A percentile compares a stretch with the other conserved stretches of the same genome.
Conservation (phyloP, 2,888 invertebrate species). For the Hymenopus coronatus region DNA sequence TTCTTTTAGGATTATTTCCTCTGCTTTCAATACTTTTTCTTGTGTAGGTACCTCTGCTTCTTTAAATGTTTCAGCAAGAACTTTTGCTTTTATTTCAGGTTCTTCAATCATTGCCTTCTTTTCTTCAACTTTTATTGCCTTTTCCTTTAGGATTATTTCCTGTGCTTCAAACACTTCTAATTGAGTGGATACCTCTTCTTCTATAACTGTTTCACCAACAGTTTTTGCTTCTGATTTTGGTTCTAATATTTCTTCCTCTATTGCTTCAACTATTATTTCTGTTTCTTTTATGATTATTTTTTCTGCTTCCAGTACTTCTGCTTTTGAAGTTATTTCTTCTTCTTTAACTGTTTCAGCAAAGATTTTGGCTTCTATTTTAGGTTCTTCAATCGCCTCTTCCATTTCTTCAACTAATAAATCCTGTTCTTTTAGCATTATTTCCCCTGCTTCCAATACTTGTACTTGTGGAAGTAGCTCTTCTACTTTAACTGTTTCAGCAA, state of each 20-base stretch:
- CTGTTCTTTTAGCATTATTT: no score
- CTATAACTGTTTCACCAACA: no score
- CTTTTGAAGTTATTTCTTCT: no score
- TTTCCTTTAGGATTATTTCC: not conserved
- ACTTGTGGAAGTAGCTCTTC: not conserved
- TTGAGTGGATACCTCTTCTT: no score
- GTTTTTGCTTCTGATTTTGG: not conserved
- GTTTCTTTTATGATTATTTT: not conserved
- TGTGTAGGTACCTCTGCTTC: not conserved
- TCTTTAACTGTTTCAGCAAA: no score
- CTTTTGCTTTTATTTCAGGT: not conserved
- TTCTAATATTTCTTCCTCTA: not conserved
- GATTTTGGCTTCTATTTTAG: no score
- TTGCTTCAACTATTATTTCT: not conserved
- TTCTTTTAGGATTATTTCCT: not conserved
- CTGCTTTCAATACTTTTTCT: not conserved
- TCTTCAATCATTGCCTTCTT: not conserved
- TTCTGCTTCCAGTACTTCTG: no score
- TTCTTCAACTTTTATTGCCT: not conserved
- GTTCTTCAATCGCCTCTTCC: not conserved
- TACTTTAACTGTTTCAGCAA: constrained; percentile 14
- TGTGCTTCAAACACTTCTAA: no score
- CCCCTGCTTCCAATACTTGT: no score
- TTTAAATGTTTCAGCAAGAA: not conserved
- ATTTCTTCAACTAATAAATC: no score